Evolutionary conservation across 1,140 invertebrate species (phyloP).

Genomic region (Akabosia matsudoensis): DNA sequence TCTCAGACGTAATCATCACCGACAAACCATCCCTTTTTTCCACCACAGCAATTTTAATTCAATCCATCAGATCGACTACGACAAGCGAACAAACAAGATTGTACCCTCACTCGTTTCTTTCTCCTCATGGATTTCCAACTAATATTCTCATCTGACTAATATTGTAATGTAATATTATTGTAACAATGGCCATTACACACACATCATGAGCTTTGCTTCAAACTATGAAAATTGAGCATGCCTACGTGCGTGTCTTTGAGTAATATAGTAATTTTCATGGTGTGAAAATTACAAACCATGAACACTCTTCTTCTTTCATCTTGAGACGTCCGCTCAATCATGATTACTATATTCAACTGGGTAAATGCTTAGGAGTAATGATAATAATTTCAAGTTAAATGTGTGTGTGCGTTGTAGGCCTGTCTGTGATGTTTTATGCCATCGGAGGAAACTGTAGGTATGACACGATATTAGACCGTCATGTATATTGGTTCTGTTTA

Average conservation of each 20-base stretch:
- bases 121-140: slow-evolving; percentile 3
- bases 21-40: background rate
- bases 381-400: slow-evolving; percentile 5
- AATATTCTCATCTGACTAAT: background rate
- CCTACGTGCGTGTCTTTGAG: slow-evolving; percentile 17
- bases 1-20: background rate
- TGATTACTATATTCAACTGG: slow-evolving; percentile 18
- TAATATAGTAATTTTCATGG: slow-evolving; percentile 25
- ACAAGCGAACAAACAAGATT: slow-evolving; percentile 22
- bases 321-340: background rate
- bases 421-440: background rate
- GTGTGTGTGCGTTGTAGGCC: background rate
- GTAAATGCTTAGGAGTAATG: background rate
- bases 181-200: background rate
- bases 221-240: slow-evolving; percentile 14
- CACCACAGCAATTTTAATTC: slow-evolving; percentile 20
- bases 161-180: slow-evolving; percentile 4
- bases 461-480: background rate
- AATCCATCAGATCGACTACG: slow-evolving; percentile 11
- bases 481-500: background rate
- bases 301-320: background rate
- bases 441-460: background rate
- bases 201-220: background rate
- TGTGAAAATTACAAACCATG: slow-evolving; percentile 20
- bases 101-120: no score